A percentile compares a stretch with the other conserved stretches of the same genome.
phyloP scores from a whole-genome alignment of 2,797 vertebrate species.

The Sorex maritimensis region DNA sequence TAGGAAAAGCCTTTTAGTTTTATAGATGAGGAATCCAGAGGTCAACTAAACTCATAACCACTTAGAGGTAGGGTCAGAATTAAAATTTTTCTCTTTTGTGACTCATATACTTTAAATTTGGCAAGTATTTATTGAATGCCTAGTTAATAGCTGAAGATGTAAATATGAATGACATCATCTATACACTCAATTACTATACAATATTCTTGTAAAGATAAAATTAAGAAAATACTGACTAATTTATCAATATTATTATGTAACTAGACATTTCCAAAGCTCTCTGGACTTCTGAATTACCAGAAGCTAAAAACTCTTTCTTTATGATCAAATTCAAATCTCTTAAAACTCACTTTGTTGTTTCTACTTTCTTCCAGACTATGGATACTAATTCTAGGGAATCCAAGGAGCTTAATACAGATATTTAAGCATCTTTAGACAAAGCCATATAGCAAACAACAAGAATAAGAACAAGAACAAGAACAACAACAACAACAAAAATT shows the following conservation, averaged over 20 bases:
- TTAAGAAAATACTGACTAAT: too few species aligned
- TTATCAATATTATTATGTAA: too few species aligned
- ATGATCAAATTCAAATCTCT: constrained; percentile 48
- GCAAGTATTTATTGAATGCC: constrained; percentile 52
- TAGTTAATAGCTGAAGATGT: constrained; percentile 34
- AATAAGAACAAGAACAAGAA: too few species aligned
- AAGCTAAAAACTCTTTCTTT: constrained; percentile 37
- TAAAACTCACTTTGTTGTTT: constrained; percentile 48
- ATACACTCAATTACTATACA: background rate
- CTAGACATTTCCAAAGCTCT: too few species aligned
- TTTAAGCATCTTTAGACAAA: background rate
- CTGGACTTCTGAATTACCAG: background rate
- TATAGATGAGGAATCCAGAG: constrained; percentile 51
- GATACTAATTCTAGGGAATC: constrained; percentile 17
- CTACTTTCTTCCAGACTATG: constrained; percentile 31
- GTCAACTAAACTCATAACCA: constrained; percentile 28
- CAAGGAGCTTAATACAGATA: constrained; percentile 8
- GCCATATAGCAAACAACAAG: background rate
- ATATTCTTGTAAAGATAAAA: constrained; percentile 6
- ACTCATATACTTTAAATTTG: constrained; percentile 58
- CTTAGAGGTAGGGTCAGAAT: constrained; percentile 35
- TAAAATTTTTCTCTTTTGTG: constrained; percentile 62
- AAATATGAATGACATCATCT: constrained; percentile 11
- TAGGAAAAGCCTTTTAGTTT: constrained; percentile 40
- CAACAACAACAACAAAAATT: background rate